Conservation (phyloP, 1,140 invertebrate genomes). For the Lysiphlebus fabarum region DNA sequence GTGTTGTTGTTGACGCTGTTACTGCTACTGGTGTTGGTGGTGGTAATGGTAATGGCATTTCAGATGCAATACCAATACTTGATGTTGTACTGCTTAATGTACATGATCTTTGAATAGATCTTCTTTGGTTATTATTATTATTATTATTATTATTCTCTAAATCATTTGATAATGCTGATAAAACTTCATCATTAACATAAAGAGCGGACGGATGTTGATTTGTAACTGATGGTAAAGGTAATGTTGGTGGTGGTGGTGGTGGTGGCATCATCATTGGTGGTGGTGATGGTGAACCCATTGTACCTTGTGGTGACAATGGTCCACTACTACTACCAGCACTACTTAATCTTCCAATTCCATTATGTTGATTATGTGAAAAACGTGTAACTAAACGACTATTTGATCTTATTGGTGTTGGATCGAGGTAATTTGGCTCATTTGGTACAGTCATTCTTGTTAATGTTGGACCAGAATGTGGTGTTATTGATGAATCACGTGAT, state of each 20-base stretch:
- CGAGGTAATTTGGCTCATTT: conserved; percentile 54
- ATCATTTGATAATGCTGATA: conserved; percentile 39
- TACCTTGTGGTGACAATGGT: conserved; percentile 56
- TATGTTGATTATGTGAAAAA: conserved; percentile 52
- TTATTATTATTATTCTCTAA: conserved; percentile 51
- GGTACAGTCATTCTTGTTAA: conserved; percentile 46
- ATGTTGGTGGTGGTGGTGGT: conserved; percentile 37
- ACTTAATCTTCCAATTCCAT: conserved; percentile 47
- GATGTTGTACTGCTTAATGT: conserved; percentile 43
- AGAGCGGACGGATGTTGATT: conserved; percentile 47
- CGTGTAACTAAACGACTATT: conserved; percentile 38
- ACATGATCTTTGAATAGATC: conserved; percentile 45
- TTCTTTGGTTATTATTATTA: conserved; percentile 47
- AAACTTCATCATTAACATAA: conserved; percentile 49
- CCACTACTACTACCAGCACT: conserved; percentile 57
- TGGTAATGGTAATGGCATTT: conserved; percentile 11
- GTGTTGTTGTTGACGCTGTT: conserved; percentile 7
- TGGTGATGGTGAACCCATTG: conserved; percentile 52
- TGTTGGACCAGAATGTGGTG: conserved; percentile 38
- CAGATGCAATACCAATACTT: conserved; percentile 36
- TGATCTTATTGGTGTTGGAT: conserved; percentile 49
- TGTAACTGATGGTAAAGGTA: conserved; percentile 44
- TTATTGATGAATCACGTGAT: conserved; percentile 46
- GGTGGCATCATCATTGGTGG: conserved; percentile 45
- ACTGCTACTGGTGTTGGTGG: conserved; percentile 11